Conservation (phyloP, 2,888 invertebrate species). For the Pandemis corylana region DNA sequence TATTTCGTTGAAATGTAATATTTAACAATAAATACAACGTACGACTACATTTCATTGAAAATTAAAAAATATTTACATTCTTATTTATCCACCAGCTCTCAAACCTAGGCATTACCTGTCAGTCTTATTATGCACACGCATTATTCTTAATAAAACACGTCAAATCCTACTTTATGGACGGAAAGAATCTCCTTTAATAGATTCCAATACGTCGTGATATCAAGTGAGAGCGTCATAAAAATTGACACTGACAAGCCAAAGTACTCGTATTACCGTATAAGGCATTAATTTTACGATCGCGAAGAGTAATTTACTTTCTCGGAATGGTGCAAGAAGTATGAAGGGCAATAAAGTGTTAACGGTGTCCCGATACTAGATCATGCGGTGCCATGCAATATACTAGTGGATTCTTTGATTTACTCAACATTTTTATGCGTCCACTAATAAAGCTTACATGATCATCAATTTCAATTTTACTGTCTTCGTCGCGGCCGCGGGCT, state of each 20-base stretch:
- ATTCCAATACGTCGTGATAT: slow-evolving; percentile 60
- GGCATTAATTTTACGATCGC: slow-evolving; percentile 79
- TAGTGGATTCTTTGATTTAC: slow-evolving; percentile 71
- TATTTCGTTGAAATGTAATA: slow-evolving; percentile 76
- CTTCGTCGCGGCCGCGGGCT: slow-evolving; percentile 61
- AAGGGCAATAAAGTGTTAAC: slow-evolving; percentile 77
- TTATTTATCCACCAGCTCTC: slow-evolving; percentile 17
- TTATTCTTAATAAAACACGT: slow-evolving; percentile 40
- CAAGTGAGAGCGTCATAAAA: slow-evolving; percentile 76
- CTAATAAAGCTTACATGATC: slow-evolving; percentile 80
- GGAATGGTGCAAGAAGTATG: slow-evolving; percentile 76
- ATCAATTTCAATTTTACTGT: slow-evolving; percentile 81
- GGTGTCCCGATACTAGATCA: slow-evolving; percentile 63
- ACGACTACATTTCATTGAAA: slow-evolving; percentile 48
- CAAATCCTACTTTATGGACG: slow-evolving; percentile 45
- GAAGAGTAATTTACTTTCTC: slow-evolving; percentile 78
- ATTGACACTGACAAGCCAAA: slow-evolving; percentile 74
- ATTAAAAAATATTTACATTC: slow-evolving; percentile 50
- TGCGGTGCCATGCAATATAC: slow-evolving; percentile 49
- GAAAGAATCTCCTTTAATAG: slow-evolving; percentile 47
- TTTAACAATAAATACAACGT: slow-evolving; percentile 70
- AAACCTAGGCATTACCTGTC: slow-evolving; percentile 16
- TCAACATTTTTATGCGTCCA: slow-evolving; percentile 71
- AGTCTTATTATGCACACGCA: slow-evolving; percentile 31
- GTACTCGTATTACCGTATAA: slow-evolving; percentile 77